Evolutionary conservation across 92 coral and sea anemone genomes (phyloP).

Genomic region (Bergia sp.): DNA sequence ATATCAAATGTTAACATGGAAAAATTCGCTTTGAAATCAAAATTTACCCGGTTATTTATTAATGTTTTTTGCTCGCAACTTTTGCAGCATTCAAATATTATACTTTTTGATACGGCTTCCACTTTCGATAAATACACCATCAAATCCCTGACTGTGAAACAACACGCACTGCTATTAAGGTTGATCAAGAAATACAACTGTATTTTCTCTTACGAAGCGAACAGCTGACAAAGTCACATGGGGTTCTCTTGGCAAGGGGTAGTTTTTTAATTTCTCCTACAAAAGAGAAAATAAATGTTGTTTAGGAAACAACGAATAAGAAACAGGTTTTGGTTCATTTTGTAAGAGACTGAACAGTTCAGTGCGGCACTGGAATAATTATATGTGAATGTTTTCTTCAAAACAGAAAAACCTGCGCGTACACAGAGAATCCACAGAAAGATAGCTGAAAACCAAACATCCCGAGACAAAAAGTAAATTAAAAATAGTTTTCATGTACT

Average conservation of each 20-base stretch:
- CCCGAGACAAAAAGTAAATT: not conserved
- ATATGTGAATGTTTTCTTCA: too few species aligned
- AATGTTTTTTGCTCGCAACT: not conserved
- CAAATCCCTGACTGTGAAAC: not conserved
- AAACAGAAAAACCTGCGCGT: not conserved
- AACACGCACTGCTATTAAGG: not conserved
- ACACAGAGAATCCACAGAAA: not conserved
- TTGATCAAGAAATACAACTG: not conserved
- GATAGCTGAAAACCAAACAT: not conserved
- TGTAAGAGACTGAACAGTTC: not conserved
- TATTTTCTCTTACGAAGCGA: not conserved
- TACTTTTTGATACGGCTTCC: not conserved
- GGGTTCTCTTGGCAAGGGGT: not conserved
- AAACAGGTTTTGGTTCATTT: not conserved
- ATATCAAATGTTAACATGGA: not conserved
- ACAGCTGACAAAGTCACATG: conserved; percentile 20
- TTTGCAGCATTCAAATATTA: not conserved
- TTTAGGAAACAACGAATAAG: conserved; percentile 3
- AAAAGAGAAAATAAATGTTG: not conserved
- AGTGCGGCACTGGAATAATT: not conserved
- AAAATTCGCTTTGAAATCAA: not conserved
- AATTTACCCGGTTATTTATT: not conserved
- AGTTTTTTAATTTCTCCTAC: not conserved
- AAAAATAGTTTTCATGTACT: not conserved
- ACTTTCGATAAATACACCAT: not conserved